Evolutionary conservation across 92 coral and sea anemone genomes (phyloP), one percentile per base, ranked within the genome.

Genomic region (Porites divaricata): DNA sequence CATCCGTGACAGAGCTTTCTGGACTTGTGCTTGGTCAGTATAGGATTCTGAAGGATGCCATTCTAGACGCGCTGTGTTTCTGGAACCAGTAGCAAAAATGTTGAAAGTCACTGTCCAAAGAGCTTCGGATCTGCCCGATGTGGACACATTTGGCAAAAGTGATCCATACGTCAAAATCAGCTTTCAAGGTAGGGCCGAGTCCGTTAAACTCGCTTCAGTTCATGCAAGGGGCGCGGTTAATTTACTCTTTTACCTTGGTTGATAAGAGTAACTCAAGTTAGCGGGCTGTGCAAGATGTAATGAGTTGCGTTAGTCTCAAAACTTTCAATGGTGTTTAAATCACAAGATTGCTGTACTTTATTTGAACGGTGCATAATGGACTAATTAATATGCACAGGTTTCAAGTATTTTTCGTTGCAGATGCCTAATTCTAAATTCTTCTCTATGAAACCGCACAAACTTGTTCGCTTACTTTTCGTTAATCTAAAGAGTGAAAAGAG

Each of bases 111-210:
- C 90, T 66, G 87, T 90, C 24, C 88, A 88, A 63, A 76, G 86
- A 24, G 95, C 98, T 16, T 84, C 68, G 9, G 79, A 89, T 88
- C 79, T 94, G 1, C 95, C 93, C 0, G 85, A 94, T 63, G 98
- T 91, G 7, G 98, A 94, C 63, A 67, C 75, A 49, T 70, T 89
- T 35, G 91, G 92, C 72, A 86, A 89, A 80, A 91, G 95, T 67
- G 95, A 94, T 70, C 98, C 95, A 1, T 94, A 83, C 71, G 94
- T 89, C 16, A 83, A 83, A 85, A 80, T 92, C 1, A 67, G 23
- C 45, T 94, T 91, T 50, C 90, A 90, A 63, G 95, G 98, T 94
- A 85, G 57, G 91, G 56, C 54, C 15, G 76, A 21, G 28, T 57
- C 66, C 70, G 52, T 67, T 54, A 4, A 54, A 15, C 12, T 67